Conservation (phyloP, 1,140 invertebrate genomes). For the Halictus rubicundus region DNA sequence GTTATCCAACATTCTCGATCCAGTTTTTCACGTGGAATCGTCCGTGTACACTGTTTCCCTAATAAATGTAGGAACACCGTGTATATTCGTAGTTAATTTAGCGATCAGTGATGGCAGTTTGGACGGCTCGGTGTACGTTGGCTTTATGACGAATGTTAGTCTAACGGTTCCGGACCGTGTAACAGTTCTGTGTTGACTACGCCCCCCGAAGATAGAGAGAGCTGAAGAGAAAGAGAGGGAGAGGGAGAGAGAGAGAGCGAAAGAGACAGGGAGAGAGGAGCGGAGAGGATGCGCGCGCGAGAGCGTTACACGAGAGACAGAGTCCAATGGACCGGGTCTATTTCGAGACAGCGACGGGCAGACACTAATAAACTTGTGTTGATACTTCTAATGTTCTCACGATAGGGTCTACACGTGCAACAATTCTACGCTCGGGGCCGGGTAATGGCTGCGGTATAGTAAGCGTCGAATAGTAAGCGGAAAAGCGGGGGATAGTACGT, state of each 20-base stretch:
- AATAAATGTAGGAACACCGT: no score
- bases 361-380: constrained; percentile 57
- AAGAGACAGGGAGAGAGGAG: not conserved
- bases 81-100: not conserved
- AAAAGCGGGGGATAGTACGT: no score
- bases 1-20: no score
- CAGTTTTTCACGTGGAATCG: no score
- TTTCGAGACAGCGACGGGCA: constrained; percentile 40
- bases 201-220: constrained; percentile 21
- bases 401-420: constrained; percentile 18
- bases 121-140: constrained; percentile 21
- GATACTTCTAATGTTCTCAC: constrained; percentile 47
- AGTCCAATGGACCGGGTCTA: constrained; percentile 51
- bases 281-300: constrained; percentile 16
- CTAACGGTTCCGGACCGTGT: constrained; percentile 32
- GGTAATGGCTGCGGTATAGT: not conserved
- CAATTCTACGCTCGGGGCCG: not conserved
- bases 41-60: no score
- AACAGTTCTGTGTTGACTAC: constrained; percentile 54
- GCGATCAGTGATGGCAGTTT: not conserved
- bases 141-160: constrained; percentile 48
- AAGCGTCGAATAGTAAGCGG: no score
- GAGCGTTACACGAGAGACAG: constrained; percentile 2
- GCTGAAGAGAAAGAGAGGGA: constrained; percentile 25
- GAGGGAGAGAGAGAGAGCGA: constrained; percentile 24